phyloP scores from a whole-genome alignment of 2,888 invertebrate species.

The Epirrhoe alternata region DNA sequence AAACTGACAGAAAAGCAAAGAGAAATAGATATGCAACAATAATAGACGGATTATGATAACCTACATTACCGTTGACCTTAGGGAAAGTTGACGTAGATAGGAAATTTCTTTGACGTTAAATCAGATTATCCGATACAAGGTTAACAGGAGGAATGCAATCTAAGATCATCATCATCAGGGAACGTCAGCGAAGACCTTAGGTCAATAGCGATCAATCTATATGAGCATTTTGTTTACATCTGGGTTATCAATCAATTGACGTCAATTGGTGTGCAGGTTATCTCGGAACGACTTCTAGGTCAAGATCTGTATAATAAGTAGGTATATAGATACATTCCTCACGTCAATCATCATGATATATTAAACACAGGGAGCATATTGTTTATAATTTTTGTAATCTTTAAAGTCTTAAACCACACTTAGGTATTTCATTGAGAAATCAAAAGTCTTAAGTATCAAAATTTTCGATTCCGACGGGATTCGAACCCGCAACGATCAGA shows the following conservation, averaged over 20 bases:
- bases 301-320: conserved; percentile 26
- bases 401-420: too few relatives aligned
- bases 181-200: conserved; percentile 45
- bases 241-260: conserved; percentile 76
- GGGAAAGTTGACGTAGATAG: conserved; percentile 26
- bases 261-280: conserved; percentile 75
- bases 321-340: conserved; percentile 16
- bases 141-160: conserved; percentile 30
- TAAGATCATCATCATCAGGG: conserved; percentile 26
- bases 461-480: too few relatives aligned
- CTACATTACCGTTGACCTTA: conserved; percentile 22
- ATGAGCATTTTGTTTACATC: conserved; percentile 69
- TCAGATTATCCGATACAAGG: conserved; percentile 18
- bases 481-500: too few relatives aligned
- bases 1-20: not conserved
- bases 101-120: conserved; percentile 31
- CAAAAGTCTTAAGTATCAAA: too few relatives aligned
- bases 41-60: conserved; percentile 19
- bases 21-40: conserved; percentile 14
- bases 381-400: too few relatives aligned
- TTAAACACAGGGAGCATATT: conserved; percentile 12
- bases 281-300: conserved; percentile 53
- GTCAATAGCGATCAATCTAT: conserved; percentile 61
- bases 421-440: too few relatives aligned
- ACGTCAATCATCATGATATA: conserved; percentile 24